Evolutionary conservation across 2,797 vertebrate genomes (phyloP).

Genomic region (Galagoides demidoff): DNA sequence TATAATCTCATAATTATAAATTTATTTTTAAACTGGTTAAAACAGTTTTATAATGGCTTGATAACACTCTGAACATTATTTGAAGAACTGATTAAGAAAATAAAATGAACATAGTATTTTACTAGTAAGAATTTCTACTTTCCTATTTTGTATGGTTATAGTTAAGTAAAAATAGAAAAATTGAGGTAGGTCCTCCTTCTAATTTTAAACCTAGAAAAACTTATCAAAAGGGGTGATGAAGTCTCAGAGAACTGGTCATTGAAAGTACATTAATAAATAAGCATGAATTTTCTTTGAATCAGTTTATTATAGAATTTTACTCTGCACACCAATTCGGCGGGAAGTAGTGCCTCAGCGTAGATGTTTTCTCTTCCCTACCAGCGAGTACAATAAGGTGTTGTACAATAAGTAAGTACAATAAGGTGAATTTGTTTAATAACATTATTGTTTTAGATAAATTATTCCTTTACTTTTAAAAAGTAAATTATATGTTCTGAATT

Average conservation of each 20-base stretch:
- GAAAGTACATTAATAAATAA: background rate
- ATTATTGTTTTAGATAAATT: constrained; percentile 23
- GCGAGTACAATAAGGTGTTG: background rate
- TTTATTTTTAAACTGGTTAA: constrained; percentile 39
- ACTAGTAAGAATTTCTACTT: background rate
- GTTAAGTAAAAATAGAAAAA: background rate
- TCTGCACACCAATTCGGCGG: background rate
- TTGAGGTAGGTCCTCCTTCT: background rate
- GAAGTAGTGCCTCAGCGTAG: background rate
- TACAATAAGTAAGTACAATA: background rate
- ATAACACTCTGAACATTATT: background rate
- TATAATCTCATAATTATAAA: background rate
- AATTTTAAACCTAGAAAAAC: constrained; percentile 1
- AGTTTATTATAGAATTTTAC: background rate
- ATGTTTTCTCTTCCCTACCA: background rate
- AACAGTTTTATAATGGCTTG: constrained; percentile 32
- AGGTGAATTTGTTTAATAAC: background rate
- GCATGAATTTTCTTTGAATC: background rate
- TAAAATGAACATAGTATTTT: constrained; percentile 2
- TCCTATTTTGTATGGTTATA: background rate
- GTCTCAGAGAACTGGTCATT: background rate
- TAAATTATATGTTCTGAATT: background rate
- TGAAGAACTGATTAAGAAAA: background rate
- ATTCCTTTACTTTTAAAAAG: background rate
- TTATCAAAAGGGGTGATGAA: background rate